Conservation (phyloP, 92 coral and sea anemone genomes). For the Porites rus region DNA sequence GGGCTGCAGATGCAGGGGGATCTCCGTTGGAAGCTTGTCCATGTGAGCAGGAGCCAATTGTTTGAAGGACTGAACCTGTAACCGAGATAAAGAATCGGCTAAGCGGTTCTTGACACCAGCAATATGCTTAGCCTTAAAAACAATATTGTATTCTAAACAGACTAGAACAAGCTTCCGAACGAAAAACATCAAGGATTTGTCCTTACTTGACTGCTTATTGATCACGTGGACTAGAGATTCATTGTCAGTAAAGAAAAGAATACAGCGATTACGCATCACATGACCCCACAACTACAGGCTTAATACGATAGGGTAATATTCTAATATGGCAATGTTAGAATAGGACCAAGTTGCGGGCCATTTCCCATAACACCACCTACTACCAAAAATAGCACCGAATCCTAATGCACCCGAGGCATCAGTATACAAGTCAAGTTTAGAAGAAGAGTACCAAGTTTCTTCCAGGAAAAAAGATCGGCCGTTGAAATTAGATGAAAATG, state of each 20-base stretch:
- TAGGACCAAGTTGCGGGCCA: slow-evolving; percentile 57
- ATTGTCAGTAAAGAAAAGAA: slow-evolving; percentile 37
- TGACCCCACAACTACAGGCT: slow-evolving; percentile 47
- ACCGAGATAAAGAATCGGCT: slow-evolving; percentile 67
- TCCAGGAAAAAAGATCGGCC: slow-evolving; percentile 42
- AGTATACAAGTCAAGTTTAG: slow-evolving; percentile 38
- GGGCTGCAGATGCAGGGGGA: too few species aligned
- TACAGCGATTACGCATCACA: slow-evolving; percentile 37
- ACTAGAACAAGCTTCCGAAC: too few species aligned
- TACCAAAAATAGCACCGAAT: slow-evolving; percentile 56
- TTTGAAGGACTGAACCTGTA: slow-evolving; percentile 67
- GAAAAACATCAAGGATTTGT: slow-evolving; percentile 62
- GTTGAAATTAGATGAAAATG: slow-evolving; percentile 47
- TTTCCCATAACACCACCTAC: slow-evolving; percentile 48
- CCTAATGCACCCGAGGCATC: slow-evolving; percentile 56
- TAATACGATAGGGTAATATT: slow-evolving; percentile 1
- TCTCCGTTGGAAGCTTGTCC: neutral
- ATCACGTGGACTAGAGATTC: too few species aligned
- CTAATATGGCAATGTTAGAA: slow-evolving; percentile 39
- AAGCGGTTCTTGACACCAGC: slow-evolving; percentile 56
- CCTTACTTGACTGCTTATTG: slow-evolving; percentile 32
- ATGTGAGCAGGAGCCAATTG: slow-evolving; percentile 52
- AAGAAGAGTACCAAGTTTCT: slow-evolving; percentile 32
- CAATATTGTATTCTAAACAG: too few species aligned
- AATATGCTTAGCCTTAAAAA: slow-evolving; percentile 32